Evolutionary conservation across 2,797 vertebrate genomes (phyloP).

Genomic region (Xyrichtys novacula): DNA sequence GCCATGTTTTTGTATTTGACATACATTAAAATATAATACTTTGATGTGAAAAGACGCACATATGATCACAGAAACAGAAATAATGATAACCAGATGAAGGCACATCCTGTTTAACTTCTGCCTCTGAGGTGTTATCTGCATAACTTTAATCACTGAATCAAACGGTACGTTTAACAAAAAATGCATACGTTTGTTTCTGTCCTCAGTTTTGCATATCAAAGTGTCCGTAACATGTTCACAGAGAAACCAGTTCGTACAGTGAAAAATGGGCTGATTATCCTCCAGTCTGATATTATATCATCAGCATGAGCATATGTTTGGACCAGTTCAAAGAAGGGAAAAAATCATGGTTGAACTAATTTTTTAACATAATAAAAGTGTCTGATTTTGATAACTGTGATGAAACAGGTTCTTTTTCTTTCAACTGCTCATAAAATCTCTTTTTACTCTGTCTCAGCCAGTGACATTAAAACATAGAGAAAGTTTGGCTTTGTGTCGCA

Average conservation of each 20-base stretch:
- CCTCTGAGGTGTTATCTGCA: conserved; percentile 1
- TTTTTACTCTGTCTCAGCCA: not conserved
- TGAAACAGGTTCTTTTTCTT: conserved; percentile 1
- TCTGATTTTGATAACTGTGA: not conserved
- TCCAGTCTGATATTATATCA: conserved; percentile 28
- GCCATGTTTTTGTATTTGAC: no score
- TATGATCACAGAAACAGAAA: no score
- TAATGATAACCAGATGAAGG: no score
- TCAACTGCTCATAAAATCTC: not conserved
- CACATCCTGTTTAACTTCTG: no score
- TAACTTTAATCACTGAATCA: conserved; percentile 30
- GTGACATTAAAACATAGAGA: not conserved
- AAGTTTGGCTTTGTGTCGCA: not conserved
- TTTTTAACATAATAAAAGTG: conserved; percentile 1
- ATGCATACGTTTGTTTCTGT: conserved; percentile 19
- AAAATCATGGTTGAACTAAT: not conserved
- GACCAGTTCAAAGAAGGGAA: not conserved
- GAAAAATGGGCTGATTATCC: conserved; percentile 32
- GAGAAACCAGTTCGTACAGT: conserved; percentile 5
- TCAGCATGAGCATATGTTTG: conserved; percentile 7
- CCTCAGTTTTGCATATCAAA: conserved; percentile 41
- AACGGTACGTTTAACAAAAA: no score
- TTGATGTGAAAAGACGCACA: no score
- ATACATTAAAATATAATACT: no score
- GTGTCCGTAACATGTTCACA: conserved; percentile 3